phyloP scores from a whole-genome alignment of 2,888 invertebrate species.

The Stenodera caucasica region DNA sequence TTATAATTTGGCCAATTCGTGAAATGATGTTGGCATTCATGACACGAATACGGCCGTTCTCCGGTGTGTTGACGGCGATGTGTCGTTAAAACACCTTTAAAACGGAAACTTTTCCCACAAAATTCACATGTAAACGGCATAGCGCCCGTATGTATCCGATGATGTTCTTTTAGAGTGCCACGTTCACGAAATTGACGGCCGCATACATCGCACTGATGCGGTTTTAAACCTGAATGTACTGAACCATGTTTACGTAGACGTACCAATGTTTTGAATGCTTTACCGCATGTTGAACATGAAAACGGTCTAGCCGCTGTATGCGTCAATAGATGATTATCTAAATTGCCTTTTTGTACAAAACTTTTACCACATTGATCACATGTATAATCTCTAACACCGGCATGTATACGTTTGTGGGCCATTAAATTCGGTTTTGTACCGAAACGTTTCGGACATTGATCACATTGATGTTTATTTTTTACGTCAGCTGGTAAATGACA shows the following conservation, averaged over 20 bases:
- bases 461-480: constrained; percentile 63
- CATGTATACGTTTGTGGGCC: constrained; percentile 62
- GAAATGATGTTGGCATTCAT: constrained; percentile 72
- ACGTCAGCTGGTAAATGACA: constrained; percentile 62
- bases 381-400: constrained; percentile 60
- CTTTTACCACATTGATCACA: constrained; percentile 64
- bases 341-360: constrained; percentile 63
- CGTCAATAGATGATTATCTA: constrained; percentile 61
- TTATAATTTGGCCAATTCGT: constrained; percentile 84
- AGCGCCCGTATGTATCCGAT: constrained; percentile 75
- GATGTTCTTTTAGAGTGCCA: constrained; percentile 73
- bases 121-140: constrained; percentile 77
- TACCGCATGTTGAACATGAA: constrained; percentile 57
- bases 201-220: constrained; percentile 65
- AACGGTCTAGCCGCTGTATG: constrained; percentile 59
- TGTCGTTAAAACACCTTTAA: constrained; percentile 74
- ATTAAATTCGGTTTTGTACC: constrained; percentile 62
- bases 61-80: constrained; percentile 72
- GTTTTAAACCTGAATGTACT: constrained; percentile 63
- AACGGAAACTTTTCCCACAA: constrained; percentile 74
- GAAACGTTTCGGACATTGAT: constrained; percentile 62
- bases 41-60: constrained; percentile 72
- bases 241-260: constrained; percentile 62
- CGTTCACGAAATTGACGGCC: constrained; percentile 67
- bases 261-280: constrained; percentile 62